These are phyloP conservation scores for Psittacula echo DNA, from an alignment of 2,797 vertebrate species.

Conservation along the genomic window DNA sequence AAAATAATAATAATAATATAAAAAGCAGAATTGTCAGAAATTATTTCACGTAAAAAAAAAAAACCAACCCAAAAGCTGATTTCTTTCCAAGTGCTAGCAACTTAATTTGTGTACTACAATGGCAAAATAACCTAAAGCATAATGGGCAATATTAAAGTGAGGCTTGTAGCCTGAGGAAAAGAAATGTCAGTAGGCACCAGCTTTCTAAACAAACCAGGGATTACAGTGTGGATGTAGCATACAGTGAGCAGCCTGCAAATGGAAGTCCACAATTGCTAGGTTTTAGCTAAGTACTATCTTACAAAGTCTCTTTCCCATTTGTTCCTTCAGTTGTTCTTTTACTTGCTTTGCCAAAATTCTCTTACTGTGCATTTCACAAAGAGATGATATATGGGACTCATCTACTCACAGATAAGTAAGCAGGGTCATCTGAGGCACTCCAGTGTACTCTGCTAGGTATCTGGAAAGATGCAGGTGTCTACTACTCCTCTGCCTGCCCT, in stretches of 20 bases:
- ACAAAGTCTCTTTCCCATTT: background rate
- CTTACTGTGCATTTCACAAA: background rate
- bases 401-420: background rate
- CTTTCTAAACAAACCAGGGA: background rate
- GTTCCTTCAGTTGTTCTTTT: background rate
- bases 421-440: background rate
- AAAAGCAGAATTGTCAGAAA: background rate
- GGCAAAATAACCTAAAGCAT: background rate
- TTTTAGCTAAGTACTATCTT: background rate
- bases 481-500: background rate
- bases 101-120: background rate
- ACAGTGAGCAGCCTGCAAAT: background rate
- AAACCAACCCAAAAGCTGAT: background rate
- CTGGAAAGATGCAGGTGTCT: too few relatives aligned
- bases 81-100: background rate
- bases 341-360: background rate
- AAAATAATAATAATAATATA: background rate
- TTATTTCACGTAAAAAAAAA: background rate
- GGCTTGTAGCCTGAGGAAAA: background rate
- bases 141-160: background rate
- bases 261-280: background rate
- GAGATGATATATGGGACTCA: background rate
- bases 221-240: background rate
- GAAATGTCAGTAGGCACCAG: background rate
- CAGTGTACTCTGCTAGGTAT: background rate